A percentile compares a stretch with the other conserved stretches of the same genome.
phyloP scores from a whole-genome alignment of 2,888 invertebrate species.

The Tanypteryx hageni region DNA sequence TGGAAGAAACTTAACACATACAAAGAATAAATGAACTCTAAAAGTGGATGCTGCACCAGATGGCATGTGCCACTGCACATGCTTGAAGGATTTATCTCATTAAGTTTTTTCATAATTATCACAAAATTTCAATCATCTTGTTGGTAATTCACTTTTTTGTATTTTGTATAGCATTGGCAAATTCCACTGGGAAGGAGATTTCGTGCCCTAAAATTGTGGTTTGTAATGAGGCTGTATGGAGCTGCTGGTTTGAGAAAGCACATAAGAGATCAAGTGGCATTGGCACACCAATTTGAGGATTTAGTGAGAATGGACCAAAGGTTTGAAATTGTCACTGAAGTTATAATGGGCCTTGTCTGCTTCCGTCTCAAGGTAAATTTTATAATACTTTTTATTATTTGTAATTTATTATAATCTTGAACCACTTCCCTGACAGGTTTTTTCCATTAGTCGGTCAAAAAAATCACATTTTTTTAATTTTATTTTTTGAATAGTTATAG shows the following conservation, averaged over 20 bases:
- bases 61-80: too few species aligned
- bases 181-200: conserved; percentile 96
- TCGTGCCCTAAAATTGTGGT: conserved; percentile 96
- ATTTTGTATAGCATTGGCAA: conserved; percentile 90
- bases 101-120: too few species aligned
- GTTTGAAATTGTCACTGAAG: conserved; percentile 93
- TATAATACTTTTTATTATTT: background rate
- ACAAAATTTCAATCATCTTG: too few species aligned
- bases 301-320: conserved; percentile 85
- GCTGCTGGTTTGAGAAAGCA: conserved; percentile 90
- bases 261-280: conserved; percentile 89
- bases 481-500: too few species aligned
- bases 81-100: too few species aligned
- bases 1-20: too few species aligned
- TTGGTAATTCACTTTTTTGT: background rate
- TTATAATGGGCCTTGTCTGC: conserved; percentile 96
- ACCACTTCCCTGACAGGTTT: too few species aligned
- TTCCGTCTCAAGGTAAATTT: conserved; percentile 88
- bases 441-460: too few species aligned
- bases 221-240: conserved; percentile 93
- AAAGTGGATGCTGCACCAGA: too few species aligned
- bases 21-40: too few species aligned
- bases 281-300: conserved; percentile 92
- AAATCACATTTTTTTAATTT: too few species aligned
- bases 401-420: too few species aligned